Conservation (phyloP, 1,140 invertebrate species). For the Drosophila kikkawai region DNA sequence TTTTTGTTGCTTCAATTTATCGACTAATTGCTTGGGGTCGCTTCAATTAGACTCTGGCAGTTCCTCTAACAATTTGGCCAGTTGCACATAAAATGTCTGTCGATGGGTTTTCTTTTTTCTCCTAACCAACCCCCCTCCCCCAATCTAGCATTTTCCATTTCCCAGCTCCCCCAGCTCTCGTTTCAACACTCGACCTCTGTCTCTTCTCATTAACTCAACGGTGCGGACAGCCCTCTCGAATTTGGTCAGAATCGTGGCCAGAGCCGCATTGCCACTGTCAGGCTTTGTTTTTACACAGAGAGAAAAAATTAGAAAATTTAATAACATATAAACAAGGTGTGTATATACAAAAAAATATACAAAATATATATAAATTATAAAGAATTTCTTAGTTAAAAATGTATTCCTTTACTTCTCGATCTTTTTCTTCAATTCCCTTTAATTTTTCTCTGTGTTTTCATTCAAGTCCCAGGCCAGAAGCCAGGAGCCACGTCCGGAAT, state of each 20-base stretch:
- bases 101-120: constrained; percentile 13
- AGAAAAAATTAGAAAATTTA: background rate
- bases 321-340: background rate
- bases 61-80: constrained; percentile 61
- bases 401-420: background rate
- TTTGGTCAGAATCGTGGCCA: constrained; percentile 42
- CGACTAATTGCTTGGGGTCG: constrained; percentile 55
- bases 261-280: constrained; percentile 39
- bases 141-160: background rate
- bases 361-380: background rate
- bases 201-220: constrained; percentile 76
- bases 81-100: constrained; percentile 65
- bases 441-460: constrained; percentile 5
- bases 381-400: background rate
- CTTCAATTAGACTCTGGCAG: constrained; percentile 66
- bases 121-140: background rate
- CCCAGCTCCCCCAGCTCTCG: background rate
- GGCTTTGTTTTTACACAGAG: constrained; percentile 1
- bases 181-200: constrained; percentile 30
- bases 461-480: constrained; percentile 35
- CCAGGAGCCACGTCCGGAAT: constrained; percentile 48
- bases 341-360: background rate
- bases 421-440: background rate
- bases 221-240: constrained; percentile 61
- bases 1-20: constrained; percentile 47